Base-by-base conservation (phyloP, 1,140 invertebrate species). In the Tribolium castaneum region DNA sequence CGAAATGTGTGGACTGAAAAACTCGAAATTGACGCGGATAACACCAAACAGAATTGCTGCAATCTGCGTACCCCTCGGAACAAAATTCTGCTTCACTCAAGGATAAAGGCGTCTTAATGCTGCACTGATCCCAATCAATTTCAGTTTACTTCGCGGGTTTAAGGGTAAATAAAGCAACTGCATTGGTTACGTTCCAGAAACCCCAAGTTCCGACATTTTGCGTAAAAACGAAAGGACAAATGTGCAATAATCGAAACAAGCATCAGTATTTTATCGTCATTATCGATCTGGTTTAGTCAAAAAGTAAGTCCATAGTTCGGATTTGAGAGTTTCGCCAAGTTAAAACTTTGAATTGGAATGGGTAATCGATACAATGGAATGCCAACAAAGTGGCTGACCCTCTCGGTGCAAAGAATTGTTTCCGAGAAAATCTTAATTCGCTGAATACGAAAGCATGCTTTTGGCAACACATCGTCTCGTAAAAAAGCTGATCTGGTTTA, bases 271-370 rank as follows among this genome's bases (percentile, higher is more conserved):
- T 7, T 19, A 10, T 14, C 12, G 10, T 12, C 59, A 39, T n/a
- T 14, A 30, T 39, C 54, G 54, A 66, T 6, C 34, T 66, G 30
- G 45, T 66, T 39, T 66, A n/a, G 16, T 66, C 30, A 66, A 35
- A 66, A 66, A 35, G 22, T 66, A 45, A 66, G 14, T 25, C 19
- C 13, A 35, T 22, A 25, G 14, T 30, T 66, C 12, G 59, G 30
- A 66, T 34, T 35, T 34, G 59, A 66, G 59, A 66, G 59, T 66
- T 66, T 14, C 59, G 10, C 1, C 10, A n/a, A 66, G 22, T 34
- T 66, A 66, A 25, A 30, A 66, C 59, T 30, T 66, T 66, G 59
- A 66, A 66, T 66, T 66, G 59, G 59, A 66, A 66, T 35, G 59
- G 10, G 59, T 39, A 66, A 66, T 66, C 59, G 30, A 66, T 66